Percentiles rank a stretch among this genome's conserved stretches.
These are phyloP conservation scores for Chouioia cunea DNA, from an alignment of 2,888 invertebrate genomes.

Conservation along the genomic window DNA sequence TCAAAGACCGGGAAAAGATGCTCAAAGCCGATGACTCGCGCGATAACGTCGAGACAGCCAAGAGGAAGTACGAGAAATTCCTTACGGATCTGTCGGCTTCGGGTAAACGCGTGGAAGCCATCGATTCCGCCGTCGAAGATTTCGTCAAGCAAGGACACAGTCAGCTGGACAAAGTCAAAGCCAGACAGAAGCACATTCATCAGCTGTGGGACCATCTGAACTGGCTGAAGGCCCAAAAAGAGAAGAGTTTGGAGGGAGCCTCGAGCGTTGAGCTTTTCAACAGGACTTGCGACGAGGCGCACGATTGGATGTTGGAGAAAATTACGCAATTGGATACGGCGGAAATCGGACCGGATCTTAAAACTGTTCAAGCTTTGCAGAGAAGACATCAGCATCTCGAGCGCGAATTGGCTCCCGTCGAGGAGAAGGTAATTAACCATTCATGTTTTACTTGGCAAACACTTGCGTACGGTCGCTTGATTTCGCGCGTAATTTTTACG, in stretches of 20 bases:
- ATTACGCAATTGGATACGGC: conserved; percentile 87
- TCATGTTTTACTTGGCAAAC: no score
- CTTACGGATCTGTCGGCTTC: conserved; percentile 96
- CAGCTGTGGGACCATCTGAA: conserved; percentile 91
- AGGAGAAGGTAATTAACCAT: conserved; percentile 83
- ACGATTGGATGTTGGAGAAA: conserved; percentile 98
- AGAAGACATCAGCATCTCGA: conserved; percentile 93
- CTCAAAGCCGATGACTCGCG: conserved; percentile 84
- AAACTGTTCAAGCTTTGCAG: conserved; percentile 92
- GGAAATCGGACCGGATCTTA: conserved; percentile 85
- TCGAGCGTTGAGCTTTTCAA: conserved; percentile 95
- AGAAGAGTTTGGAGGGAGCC: conserved; percentile 91
- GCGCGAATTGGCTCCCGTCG: conserved; percentile 92
- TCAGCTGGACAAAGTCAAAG: conserved; percentile 83
- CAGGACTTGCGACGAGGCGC: conserved; percentile 95
- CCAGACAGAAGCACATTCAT: conserved; percentile 85
- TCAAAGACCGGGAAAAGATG: conserved; percentile 93
- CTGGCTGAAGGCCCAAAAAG: conserved; percentile 88
- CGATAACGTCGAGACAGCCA: conserved; percentile 92
- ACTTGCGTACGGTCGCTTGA: background rate
- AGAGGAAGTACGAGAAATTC: conserved; percentile 96
- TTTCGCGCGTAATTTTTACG: background rate
- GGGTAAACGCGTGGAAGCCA: conserved; percentile 89
- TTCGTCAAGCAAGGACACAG: conserved; percentile 88
- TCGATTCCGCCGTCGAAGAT: conserved; percentile 88